Evolutionary conservation across 2,113 vertebrate species (phyloP).

Genomic region (Cyanocitta stelleri): DNA sequence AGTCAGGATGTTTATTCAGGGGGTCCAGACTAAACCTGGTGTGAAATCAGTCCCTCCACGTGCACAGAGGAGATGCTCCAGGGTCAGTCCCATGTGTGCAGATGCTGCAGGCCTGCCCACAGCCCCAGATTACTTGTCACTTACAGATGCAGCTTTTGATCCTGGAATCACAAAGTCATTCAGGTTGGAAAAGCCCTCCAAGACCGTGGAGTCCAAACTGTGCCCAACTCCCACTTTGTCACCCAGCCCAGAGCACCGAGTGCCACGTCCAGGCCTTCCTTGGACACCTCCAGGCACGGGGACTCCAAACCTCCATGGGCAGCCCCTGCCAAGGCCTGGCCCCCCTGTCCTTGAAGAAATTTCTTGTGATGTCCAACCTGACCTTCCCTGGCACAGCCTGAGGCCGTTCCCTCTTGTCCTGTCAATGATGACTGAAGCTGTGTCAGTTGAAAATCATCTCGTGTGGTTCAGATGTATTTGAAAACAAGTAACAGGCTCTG

Average conservation of each 20-base stretch:
- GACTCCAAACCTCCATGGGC: no score
- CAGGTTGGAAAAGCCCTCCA: rapidly evolving
- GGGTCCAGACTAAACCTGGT: neutral
- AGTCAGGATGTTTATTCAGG: neutral
- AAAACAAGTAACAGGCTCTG: neutral
- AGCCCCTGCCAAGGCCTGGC: rapidly evolving
- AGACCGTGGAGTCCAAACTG: rapidly evolving
- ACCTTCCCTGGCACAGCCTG: neutral
- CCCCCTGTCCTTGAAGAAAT: neutral
- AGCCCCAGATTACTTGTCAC: neutral
- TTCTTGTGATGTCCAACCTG: rapidly evolving
- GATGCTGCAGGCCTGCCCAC: neutral
- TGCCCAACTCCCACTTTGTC: rapidly evolving
- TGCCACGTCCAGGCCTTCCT: neutral
- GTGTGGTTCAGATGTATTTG: neutral
- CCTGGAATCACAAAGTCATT: neutral
- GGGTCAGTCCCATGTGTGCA: neutral
- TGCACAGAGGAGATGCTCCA: neutral
- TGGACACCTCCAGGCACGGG: neutral
- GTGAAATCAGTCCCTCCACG: neutral
- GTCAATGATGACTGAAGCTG: neutral
- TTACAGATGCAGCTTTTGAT: neutral
- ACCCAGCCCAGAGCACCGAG: neutral
- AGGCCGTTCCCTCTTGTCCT: neutral
- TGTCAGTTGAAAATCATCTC: neutral